Percentiles rank a stretch among this genome's conserved stretches.
Conservation (phyloP, 2,797 vertebrate species). For the Mico argentatus region DNA sequence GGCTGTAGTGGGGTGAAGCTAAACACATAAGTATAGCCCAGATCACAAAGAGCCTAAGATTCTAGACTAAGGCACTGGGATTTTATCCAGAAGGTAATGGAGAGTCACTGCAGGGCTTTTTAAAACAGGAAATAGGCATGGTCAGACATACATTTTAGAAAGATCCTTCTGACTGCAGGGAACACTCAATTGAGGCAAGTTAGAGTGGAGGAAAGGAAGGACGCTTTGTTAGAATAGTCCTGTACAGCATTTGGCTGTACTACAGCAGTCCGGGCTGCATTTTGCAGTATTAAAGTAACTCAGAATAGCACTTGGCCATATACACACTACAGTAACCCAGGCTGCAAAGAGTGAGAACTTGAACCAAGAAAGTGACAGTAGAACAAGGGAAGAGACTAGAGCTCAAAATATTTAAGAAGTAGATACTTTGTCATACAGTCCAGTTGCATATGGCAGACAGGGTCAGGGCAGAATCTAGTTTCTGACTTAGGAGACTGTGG, state of each 20-base stretch:
- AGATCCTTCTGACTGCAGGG: neutral
- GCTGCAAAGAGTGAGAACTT: neutral
- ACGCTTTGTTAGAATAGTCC: neutral
- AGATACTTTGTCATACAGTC: neutral
- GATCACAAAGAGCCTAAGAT: neutral
- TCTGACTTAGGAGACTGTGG: neutral
- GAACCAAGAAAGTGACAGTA: neutral
- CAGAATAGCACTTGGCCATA: neutral
- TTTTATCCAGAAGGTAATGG: neutral
- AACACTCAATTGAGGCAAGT: neutral
- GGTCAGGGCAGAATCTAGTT: constrained; percentile 6
- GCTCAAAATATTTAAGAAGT: neutral
- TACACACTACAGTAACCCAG: neutral
- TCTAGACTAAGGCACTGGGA: neutral
- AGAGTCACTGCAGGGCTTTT: neutral
- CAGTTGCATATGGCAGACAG: neutral
- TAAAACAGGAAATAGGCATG: neutral
- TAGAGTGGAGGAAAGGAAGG: neutral
- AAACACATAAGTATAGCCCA: neutral
- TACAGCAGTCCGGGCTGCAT: neutral
- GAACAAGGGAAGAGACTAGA: neutral
- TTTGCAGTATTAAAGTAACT: neutral
- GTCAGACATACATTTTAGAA: neutral
- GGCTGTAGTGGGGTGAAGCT: neutral
- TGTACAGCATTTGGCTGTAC: neutral